These are phyloP conservation scores for Drosophila borborema DNA, from an alignment of 2,888 invertebrate genomes.

Conservation along the genomic window DNA sequence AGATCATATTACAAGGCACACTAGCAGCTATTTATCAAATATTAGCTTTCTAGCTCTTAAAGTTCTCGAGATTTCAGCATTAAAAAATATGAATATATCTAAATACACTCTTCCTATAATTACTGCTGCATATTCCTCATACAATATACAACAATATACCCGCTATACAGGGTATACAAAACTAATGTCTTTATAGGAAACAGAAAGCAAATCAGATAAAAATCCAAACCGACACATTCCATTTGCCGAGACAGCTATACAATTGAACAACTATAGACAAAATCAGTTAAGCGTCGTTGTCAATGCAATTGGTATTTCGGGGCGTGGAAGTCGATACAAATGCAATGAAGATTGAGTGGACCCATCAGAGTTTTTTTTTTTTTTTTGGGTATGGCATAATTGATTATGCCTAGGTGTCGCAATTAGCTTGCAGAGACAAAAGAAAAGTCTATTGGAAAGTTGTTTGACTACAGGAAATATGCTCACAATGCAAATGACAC, in stretches of 20 bases:
- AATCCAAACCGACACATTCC: slow-evolving; percentile 5
- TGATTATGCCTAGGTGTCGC: slow-evolving; percentile 59
- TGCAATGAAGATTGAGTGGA: slow-evolving; percentile 58
- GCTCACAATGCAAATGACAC: slow-evolving; percentile 37
- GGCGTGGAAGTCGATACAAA: slow-evolving; percentile 43
- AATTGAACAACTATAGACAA: slow-evolving; percentile 11
- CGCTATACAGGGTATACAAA: neutral
- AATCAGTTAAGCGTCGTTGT: slow-evolving; percentile 48
- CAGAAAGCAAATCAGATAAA: slow-evolving; percentile 10
- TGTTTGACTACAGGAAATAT: slow-evolving; percentile 48
- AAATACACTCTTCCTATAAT: too few relatives aligned
- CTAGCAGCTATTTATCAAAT: neutral
- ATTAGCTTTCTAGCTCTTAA: neutral
- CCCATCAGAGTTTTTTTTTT: slow-evolving; percentile 3
- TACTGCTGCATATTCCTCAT: too few relatives aligned
- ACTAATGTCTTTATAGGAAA: neutral
- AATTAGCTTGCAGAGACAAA: slow-evolving; percentile 58
- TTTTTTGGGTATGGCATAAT: slow-evolving; percentile 37
- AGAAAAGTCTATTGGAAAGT: slow-evolving; percentile 60
- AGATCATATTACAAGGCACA: fast-evolving
- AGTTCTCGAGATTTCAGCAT: neutral
- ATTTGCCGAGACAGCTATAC: slow-evolving; percentile 51
- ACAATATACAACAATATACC: neutral
- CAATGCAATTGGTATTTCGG: slow-evolving; percentile 39
- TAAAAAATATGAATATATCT: neutral